Evolutionary conservation across 2,797 vertebrate genomes (phyloP).

Genomic region (Lagocephalus sceleratus): DNA sequence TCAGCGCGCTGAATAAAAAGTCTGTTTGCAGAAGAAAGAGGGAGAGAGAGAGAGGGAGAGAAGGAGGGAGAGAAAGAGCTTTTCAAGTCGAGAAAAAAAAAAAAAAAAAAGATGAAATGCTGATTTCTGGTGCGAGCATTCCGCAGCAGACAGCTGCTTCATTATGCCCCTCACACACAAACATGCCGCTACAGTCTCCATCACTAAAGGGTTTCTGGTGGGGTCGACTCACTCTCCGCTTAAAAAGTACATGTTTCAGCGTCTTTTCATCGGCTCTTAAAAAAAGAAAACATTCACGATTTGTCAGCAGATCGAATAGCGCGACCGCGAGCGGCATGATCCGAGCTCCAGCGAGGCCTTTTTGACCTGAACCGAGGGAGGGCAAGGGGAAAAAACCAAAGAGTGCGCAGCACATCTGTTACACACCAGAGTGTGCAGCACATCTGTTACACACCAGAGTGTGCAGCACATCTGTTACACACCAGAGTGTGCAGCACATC

Average conservation of each 20-base stretch:
- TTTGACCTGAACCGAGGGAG: constrained; percentile 47
- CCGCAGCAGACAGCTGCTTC: constrained; percentile 66
- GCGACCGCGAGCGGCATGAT: constrained; percentile 22
- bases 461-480: constrained; percentile 69
- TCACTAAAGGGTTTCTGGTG: constrained; percentile 38
- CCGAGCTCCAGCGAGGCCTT: constrained; percentile 27
- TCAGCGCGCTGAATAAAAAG: constrained; percentile 50
- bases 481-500: constrained; percentile 71
- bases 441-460: too few relatives aligned
- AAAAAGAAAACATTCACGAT: constrained; percentile 49
- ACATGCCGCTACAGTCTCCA: constrained; percentile 59
- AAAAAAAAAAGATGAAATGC: constrained; percentile 58
- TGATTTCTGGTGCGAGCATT: constrained; percentile 64
- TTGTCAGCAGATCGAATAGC: constrained; percentile 43
- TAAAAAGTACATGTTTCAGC: constrained; percentile 27
- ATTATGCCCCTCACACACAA: constrained; percentile 57
- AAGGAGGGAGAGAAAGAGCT: constrained; percentile 21
- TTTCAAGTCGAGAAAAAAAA: constrained; percentile 63
- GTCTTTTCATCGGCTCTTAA: constrained; percentile 26
- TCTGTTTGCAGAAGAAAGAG: constrained; percentile 31
- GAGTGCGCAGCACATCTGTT: constrained; percentile 69
- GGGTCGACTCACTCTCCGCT: constrained; percentile 41
- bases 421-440: constrained; percentile 66
- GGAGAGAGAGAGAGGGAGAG: neutral
- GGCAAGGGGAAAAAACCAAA: constrained; percentile 14